These are phyloP conservation scores for Myathropa florea DNA, from an alignment of 2,888 invertebrate species.

Conservation along the genomic window DNA sequence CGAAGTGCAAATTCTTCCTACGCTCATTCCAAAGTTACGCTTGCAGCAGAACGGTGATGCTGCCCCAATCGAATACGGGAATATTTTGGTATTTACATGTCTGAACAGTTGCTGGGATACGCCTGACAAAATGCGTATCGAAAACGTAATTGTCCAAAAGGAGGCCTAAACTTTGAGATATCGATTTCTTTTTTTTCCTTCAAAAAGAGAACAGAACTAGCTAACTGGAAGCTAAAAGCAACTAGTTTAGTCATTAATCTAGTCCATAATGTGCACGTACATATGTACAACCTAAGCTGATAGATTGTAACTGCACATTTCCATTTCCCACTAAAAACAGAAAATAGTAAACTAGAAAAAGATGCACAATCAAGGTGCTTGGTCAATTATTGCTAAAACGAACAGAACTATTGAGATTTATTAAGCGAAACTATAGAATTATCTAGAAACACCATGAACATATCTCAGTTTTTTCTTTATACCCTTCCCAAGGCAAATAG, in stretches of 20 bases:
- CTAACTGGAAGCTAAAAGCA: slow-evolving; percentile 30
- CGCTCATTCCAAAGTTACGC: slow-evolving; percentile 87
- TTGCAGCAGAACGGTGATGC: slow-evolving; percentile 83
- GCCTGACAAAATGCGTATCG: slow-evolving; percentile 85
- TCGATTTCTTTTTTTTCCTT: neutral
- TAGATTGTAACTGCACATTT: slow-evolving; percentile 49
- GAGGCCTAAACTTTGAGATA: slow-evolving; percentile 81
- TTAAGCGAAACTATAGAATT: neutral
- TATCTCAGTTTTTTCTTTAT: slow-evolving; percentile 26
- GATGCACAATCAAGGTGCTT: slow-evolving; percentile 49
- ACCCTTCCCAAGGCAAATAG: neutral
- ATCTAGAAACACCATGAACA: slow-evolving; percentile 39
- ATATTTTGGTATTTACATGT: slow-evolving; percentile 92
- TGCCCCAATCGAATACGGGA: slow-evolving; percentile 89
- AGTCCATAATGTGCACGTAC: neutral
- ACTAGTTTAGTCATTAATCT: slow-evolving; percentile 50
- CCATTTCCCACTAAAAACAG: neutral
- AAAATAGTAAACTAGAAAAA: slow-evolving; percentile 13
- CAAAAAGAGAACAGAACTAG: neutral
- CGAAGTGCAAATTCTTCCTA: slow-evolving; percentile 92
- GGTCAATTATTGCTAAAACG: slow-evolving; percentile 48
- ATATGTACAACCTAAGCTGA: neutral
- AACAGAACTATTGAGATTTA: neutral
- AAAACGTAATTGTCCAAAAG: slow-evolving; percentile 88
- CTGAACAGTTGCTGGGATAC: slow-evolving; percentile 91